Conservation (phyloP, 2,113 vertebrate genomes). For the Nanorana parkeri region DNA sequence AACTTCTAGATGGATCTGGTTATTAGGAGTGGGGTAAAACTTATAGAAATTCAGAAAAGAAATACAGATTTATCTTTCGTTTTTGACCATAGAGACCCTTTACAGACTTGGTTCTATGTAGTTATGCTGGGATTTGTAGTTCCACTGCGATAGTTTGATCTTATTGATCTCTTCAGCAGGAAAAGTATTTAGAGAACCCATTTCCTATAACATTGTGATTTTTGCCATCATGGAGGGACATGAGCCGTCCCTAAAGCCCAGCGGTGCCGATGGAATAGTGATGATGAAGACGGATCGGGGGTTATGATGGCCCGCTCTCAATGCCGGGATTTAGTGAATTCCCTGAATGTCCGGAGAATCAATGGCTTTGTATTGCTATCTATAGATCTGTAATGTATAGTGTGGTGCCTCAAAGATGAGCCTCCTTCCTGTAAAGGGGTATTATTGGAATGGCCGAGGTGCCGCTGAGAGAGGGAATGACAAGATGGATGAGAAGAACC, state of each 20-base stretch:
- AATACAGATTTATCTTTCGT: no score
- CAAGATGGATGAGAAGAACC: no score
- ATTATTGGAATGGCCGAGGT: not conserved
- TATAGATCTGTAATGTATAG: conserved; percentile 22
- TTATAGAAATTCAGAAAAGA: no score
- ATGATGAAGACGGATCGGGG: not conserved
- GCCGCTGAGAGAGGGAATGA: no score
- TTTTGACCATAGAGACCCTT: no score
- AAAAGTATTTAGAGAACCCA: no score
- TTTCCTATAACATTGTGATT: no score
- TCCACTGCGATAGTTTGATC: not conserved
- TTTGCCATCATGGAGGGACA: not conserved
- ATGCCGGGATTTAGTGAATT: not conserved
- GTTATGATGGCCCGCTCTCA: not conserved
- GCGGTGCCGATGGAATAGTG: not conserved
- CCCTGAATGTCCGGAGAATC: conserved; percentile 1
- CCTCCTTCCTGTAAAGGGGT: conserved; percentile 1
- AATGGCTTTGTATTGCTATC: not conserved
- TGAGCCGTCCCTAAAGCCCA: not conserved
- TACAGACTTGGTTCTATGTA: no score
- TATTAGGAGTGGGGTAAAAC: no score
- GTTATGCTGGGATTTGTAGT: not conserved
- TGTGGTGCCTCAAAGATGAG: not conserved
- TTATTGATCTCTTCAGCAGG: no score
- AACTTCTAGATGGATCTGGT: no score